These are phyloP conservation scores for Chondrosia reniformis DNA, from an alignment of 37 sponge, comb jelly and placozoan genomes.

Conservation along the genomic window DNA sequence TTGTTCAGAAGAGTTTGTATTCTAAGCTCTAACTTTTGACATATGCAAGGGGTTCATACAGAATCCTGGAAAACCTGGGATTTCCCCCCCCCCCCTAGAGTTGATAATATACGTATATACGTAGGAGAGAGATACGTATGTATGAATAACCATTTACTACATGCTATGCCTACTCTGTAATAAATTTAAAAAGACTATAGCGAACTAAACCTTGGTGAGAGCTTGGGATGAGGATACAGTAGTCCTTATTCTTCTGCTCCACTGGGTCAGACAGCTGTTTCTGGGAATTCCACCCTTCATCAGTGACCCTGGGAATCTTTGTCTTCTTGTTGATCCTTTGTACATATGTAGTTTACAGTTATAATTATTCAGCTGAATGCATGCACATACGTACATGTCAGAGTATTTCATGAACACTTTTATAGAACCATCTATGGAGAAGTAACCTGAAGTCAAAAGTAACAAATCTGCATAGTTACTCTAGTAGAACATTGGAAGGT, in stretches of 20 bases:
- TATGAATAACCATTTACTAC: neutral
- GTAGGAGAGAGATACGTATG: neutral
- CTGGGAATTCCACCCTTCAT: no score
- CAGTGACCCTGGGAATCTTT: no score
- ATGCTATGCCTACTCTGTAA: no score
- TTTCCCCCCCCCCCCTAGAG: neutral
- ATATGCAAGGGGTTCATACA: no score
- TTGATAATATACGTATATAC: neutral
- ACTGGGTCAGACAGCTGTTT: no score
- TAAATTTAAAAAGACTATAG: neutral
- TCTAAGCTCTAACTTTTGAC: no score
- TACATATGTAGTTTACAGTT: neutral
- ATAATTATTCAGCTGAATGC: neutral
- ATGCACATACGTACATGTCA: neutral
- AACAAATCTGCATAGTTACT: neutral
- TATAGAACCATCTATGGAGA: constrained; percentile 8
- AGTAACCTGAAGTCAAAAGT: neutral
- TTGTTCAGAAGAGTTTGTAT: no score
- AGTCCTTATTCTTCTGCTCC: no score
- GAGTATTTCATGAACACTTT: neutral
- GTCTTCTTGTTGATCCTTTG: neutral
- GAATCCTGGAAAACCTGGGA: no score
- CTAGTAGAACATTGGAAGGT: neutral
- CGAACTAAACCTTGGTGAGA: neutral
- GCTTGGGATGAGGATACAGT: no score